These are phyloP conservation scores for Lonchura striata DNA, from an alignment of 2,113 vertebrate species.

Conservation along the genomic window DNA sequence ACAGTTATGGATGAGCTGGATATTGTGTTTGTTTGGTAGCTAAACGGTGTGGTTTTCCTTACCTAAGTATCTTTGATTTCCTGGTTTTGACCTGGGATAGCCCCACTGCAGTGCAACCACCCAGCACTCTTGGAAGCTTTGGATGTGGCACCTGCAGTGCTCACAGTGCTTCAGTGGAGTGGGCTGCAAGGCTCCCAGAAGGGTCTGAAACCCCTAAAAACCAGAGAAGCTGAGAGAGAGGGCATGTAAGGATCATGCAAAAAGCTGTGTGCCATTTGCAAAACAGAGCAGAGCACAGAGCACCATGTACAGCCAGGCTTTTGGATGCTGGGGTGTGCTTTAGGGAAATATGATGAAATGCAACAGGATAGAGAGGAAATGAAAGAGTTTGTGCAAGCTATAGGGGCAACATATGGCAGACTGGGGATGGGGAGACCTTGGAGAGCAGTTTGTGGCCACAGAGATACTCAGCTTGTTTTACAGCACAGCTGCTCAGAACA, in stretches of 20 bases:
- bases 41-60: not conserved
- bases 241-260: not conserved
- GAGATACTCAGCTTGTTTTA: slow-evolving; percentile 48
- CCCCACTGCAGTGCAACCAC: not conserved
- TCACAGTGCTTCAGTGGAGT: not conserved
- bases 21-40: not conserved
- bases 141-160: not conserved
- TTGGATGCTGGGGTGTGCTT: not conserved
- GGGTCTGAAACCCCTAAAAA: not conserved
- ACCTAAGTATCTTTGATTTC: not conserved
- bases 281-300: not conserved
- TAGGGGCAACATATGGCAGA: slow-evolving; percentile 46
- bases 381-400: slow-evolving; percentile 35
- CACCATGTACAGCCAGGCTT: rapidly evolving
- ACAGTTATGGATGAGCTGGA: not conserved
- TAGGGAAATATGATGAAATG: slow-evolving; percentile 33
- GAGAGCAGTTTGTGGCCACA: slow-evolving; percentile 30
- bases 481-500: slow-evolving; percentile 61
- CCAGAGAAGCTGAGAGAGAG: not conserved
- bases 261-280: not conserved
- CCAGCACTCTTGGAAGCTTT: not conserved
- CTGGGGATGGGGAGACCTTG: slow-evolving; percentile 25
- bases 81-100: not conserved
- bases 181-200: not conserved
- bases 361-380: slow-evolving; percentile 50